These are phyloP conservation scores for Macropus fuliginosus DNA, from an alignment of 2,797 vertebrate species.

Conservation along the genomic window DNA sequence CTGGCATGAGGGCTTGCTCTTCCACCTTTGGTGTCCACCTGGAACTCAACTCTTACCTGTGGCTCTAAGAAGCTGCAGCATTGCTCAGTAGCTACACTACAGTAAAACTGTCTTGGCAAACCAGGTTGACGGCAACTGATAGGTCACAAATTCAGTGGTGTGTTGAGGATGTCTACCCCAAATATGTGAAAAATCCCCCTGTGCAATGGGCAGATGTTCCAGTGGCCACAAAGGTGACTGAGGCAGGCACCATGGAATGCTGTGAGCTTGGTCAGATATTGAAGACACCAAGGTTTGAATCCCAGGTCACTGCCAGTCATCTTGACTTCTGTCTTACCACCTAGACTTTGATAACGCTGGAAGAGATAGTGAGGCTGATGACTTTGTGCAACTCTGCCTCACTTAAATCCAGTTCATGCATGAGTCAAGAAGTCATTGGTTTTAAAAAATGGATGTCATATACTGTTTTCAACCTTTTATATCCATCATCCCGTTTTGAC, in stretches of 20 bases:
- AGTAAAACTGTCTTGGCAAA: not conserved
- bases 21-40: not conserved
- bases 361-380: not conserved
- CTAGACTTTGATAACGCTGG: not conserved
- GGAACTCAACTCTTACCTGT: not conserved
- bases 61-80: not conserved
- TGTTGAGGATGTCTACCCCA: not conserved
- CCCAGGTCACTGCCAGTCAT: not conserved
- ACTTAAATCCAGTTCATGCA: not conserved
- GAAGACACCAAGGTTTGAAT: not conserved
- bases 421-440: not conserved
- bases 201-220: not conserved
- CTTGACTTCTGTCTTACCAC: not conserved
- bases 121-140: not conserved
- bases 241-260: not conserved
- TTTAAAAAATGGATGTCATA: not conserved
- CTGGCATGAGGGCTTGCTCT: not conserved
- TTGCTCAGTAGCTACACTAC: not conserved
- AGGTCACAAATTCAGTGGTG: not conserved
- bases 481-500: not conserved
- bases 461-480: not conserved
- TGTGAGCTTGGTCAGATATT: not conserved
- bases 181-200: not conserved
- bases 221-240: not conserved
- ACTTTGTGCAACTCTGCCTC: not conserved